Base-by-base conservation (phyloP, 2,113 vertebrate genomes). In the Cyprinodon tularosa region DNA sequence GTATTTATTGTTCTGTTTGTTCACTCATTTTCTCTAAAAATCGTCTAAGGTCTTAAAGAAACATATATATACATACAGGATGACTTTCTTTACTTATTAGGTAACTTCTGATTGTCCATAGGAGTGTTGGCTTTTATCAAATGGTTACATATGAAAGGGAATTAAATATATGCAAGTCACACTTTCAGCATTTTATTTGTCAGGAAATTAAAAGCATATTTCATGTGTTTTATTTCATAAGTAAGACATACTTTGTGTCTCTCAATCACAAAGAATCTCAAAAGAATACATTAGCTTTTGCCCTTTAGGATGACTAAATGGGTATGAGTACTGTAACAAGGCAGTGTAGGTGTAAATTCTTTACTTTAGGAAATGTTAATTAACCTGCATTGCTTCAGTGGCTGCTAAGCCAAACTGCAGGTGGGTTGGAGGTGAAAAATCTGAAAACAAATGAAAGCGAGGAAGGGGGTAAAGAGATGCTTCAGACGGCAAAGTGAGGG, bases 401-500 rank as follows among this genome's bases (percentile, higher is more conserved):
- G n/a, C 20, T 57, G 50, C 50, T 57, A 9, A n/a, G 50, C 20
- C 50, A 48, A 47, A 67, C 20, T 73, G 71, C 20, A 66, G 20
- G 73, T 10, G 11, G 71, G 47, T 4, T 40, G 3, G 12, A 50
- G 47, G 39, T 66, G 62, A 67, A 57, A 68, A 59, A n/a, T 15
- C 62, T 82, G 50, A 65, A 82, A 76, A 84, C 29, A 78, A 81
- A 74, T 62, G 1, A 78, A 76, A 60, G 71, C 17, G 36, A 29
- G 67, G 61, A 73, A 45, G 68, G 29, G 4, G 70, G 66, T 40
- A 44, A 67, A 59, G 66, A 64, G 63, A 66, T 66, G 59, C 48
- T 68, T 50, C 20, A 71, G 47, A 85, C 68, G 77, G 78, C 37
- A 61, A 63, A 72, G 76, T 36, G 22, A 77, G 57, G 69, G 62